Conservation (phyloP, 2,888 invertebrate species). For the Hirtodrosophila duncani region DNA sequence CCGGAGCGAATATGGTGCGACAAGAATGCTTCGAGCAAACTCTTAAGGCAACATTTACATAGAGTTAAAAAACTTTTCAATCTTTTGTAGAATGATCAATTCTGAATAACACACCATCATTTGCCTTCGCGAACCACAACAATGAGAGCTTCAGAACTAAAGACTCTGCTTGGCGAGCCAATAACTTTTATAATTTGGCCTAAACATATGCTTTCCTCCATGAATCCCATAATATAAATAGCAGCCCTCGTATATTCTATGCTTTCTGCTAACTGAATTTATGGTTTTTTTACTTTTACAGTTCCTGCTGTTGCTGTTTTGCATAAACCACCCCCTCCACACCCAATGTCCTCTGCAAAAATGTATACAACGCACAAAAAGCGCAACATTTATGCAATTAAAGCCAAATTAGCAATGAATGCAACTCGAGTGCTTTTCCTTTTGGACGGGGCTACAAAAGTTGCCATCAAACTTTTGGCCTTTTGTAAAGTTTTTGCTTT, state of each 20-base stretch:
- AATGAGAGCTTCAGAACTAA: too few species aligned
- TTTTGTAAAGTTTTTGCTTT: constrained; percentile 65
- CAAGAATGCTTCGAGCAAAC: too few species aligned
- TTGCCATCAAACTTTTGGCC: constrained; percentile 72
- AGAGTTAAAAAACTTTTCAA: too few species aligned
- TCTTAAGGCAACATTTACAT: too few species aligned
- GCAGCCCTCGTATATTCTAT: constrained; percentile 38
- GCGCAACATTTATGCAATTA: constrained; percentile 74
- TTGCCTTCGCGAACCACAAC: too few species aligned
- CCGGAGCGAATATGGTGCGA: too few species aligned
- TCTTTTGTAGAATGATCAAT: too few species aligned
- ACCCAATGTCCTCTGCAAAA: constrained; percentile 27
- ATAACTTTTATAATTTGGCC: too few species aligned
- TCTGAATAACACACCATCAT: too few species aligned
- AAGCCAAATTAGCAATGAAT: constrained; percentile 74
- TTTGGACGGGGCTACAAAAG: constrained; percentile 61
- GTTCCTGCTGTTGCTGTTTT: neutral
- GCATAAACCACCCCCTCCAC: constrained; percentile 1
- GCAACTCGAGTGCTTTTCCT: constrained; percentile 67
- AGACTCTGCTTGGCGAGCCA: too few species aligned
- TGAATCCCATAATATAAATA: too few species aligned
- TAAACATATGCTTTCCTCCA: too few species aligned
- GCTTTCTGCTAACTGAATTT: constrained; percentile 55
- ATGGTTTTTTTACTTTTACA: constrained; percentile 38
- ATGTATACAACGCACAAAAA: constrained; percentile 64